These are phyloP conservation scores for Asbolus verrucosus DNA, from an alignment of 1,140 invertebrate species.

Conservation along the genomic window DNA sequence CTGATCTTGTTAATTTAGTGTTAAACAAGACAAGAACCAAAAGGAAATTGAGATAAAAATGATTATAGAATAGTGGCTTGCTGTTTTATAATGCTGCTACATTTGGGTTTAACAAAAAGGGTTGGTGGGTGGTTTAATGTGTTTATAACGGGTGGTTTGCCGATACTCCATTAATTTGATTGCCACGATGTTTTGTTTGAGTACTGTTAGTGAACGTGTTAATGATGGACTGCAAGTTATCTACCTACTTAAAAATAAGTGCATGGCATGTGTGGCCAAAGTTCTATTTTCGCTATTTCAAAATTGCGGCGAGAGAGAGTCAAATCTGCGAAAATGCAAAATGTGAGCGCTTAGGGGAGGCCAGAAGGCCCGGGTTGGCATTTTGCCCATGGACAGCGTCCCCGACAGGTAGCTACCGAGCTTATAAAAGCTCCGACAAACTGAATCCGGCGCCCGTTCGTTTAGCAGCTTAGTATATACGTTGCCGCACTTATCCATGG, in stretches of 20 bases:
- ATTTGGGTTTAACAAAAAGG: not conserved
- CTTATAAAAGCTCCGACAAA: slow-evolving; percentile 64
- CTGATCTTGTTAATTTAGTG: too few species aligned
- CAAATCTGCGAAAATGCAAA: slow-evolving; percentile 36
- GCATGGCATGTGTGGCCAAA: slow-evolving; percentile 12
- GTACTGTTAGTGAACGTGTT: not conserved
- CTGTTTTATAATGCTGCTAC: too few species aligned
- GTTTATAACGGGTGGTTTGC: not conserved
- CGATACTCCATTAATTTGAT: not conserved
- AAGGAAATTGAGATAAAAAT: too few species aligned
- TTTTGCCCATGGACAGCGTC: slow-evolving; percentile 57
- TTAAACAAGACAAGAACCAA: too few species aligned
- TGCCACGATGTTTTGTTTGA: not conserved
- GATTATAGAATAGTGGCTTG: too few species aligned
- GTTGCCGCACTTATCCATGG: slow-evolving; percentile 61
- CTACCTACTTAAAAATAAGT: slow-evolving; percentile 24
- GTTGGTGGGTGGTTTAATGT: not conserved
- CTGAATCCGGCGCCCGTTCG: slow-evolving; percentile 61
- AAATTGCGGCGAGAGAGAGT: slow-evolving; percentile 39
- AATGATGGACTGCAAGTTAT: slow-evolving; percentile 19
- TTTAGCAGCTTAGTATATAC: slow-evolving; percentile 62
- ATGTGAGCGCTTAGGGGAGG: slow-evolving; percentile 39
- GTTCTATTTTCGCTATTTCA: slow-evolving; percentile 22
- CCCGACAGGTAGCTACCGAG: slow-evolving; percentile 65
- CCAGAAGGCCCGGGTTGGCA: slow-evolving; percentile 57